Evolutionary conservation across 2,113 vertebrate genomes (phyloP), one percentile per base, ranked within the genome.

Genomic region (Rattus norvegicus): DNA sequence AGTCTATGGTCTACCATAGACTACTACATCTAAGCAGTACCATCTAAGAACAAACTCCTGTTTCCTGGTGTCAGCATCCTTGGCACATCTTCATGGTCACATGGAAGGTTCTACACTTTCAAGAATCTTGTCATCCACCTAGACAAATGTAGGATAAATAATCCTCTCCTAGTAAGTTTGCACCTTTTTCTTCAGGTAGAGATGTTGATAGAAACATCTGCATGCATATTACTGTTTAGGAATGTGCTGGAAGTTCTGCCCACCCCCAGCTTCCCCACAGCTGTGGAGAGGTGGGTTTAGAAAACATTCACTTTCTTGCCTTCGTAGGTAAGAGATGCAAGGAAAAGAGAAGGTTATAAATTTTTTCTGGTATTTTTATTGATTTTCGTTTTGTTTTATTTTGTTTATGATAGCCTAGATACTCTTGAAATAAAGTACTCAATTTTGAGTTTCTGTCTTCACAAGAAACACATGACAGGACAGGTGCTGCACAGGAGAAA

Each of bases 391-490:
- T 72, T 69, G 11, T 33, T 36, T 36, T 70, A 5, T 7, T n/a
- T 19, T 72, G 33, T n/a, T 72, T 73, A 39, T n/a, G n/a, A 73
- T 19, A 73, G 26, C 24, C 36, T 86, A 88, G 65, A 96, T 6
- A 92, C n/a, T 85, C 93, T 24, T 92, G 70, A 88, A 90, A 84
- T 61, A 92, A 84, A 13, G 39, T 81, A 7, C 43, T 96, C 85
- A 80, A 22, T 67, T 94, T 22, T 95, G 81, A 93, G 79, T 36
- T 69, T n/a, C 16, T 59, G 69, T 22, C 47, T 93, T 84, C 91
- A 96, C 52, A 88, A 85, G 63, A 85, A 93, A 79, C 49, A 97
- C 54, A 86, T 77, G 83, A 91, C 36, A 52, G n/a, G 72, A 80
- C 47, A 95, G 77, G 33, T 95, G 20, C 72, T 90, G 43, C 47